Percentiles rank a stretch among this genome's conserved stretches.
Evolutionary conservation across 2,797 vertebrate species (phyloP).

Genomic region (Cuniculus paca): DNA sequence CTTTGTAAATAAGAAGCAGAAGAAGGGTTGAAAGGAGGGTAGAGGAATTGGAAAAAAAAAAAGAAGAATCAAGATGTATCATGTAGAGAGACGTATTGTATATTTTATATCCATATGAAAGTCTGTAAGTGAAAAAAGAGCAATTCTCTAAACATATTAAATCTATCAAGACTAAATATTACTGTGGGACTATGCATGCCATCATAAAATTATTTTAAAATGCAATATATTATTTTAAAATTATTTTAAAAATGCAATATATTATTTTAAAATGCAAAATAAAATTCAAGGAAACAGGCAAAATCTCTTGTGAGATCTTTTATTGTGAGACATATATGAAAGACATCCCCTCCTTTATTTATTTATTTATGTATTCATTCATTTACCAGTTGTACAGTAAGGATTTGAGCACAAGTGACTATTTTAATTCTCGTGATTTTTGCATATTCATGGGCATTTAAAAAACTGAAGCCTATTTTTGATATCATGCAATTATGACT

Average conservation of each 20-base stretch:
- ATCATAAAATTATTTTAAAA: neutral
- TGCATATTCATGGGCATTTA: neutral
- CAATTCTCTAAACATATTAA: neutral
- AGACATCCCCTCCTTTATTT: neutral
- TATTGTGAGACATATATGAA: neutral
- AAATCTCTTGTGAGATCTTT: neutral
- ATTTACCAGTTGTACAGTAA: neutral
- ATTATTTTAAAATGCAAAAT: neutral
- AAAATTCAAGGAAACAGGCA: neutral
- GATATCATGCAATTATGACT: neutral
- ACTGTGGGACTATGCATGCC: neutral
- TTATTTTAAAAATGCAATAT: neutral
- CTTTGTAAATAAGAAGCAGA: too few relatives aligned
- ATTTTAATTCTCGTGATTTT: neutral
- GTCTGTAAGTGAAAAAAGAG: neutral
- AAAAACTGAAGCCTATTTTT: constrained; percentile 28
- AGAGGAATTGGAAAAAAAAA: too few relatives aligned
- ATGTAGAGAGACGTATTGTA: neutral
- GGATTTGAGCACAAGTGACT: neutral
- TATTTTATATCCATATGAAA: neutral
- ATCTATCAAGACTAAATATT: neutral
- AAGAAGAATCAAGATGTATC: too few relatives aligned
- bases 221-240: too few relatives aligned
- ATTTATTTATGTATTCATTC: neutral
- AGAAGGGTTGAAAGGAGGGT: too few relatives aligned